Conservation (phyloP, 2,797 vertebrate species). For the Paguma larvata region DNA sequence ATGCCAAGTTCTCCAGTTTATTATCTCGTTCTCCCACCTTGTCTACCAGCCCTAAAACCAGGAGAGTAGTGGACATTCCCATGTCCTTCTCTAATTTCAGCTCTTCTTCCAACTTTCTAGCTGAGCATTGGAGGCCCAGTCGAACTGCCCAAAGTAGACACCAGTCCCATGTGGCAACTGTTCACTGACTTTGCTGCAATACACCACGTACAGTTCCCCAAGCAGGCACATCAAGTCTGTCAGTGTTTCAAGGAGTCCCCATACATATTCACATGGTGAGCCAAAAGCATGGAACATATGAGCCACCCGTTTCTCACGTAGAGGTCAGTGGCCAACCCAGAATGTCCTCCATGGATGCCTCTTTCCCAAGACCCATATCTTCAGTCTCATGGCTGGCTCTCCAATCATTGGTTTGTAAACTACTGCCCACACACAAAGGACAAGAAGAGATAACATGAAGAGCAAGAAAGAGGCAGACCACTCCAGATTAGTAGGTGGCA, state of each 20-base stretch:
- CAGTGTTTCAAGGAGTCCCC: not conserved
- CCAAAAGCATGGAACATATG: not conserved
- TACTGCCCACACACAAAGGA: not conserved
- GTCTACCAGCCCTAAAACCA: not conserved
- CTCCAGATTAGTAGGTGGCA: not conserved
- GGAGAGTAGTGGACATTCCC: not conserved
- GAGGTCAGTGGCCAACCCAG: not conserved
- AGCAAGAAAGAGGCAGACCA: not conserved
- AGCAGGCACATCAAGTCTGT: not conserved
- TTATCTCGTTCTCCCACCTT: not conserved
- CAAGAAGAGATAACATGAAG: not conserved
- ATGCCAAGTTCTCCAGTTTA: not conserved
- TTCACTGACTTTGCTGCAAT: not conserved
- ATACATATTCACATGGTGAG: not conserved
- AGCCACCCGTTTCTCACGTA: not conserved
- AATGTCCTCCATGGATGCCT: not conserved
- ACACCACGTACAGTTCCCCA: not conserved
- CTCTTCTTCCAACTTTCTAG: not conserved
- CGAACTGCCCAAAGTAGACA: not conserved
- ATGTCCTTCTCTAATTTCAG: not conserved
- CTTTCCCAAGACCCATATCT: not conserved
- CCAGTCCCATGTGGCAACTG: not conserved
- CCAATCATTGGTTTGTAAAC: not conserved
- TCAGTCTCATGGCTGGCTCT: not conserved
- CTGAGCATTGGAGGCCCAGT: not conserved